A percentile compares a stretch with the other conserved stretches of the same genome.
phyloP scores from a whole-genome alignment of 2,113 vertebrate species.

The Todiramphus chloris region DNA sequence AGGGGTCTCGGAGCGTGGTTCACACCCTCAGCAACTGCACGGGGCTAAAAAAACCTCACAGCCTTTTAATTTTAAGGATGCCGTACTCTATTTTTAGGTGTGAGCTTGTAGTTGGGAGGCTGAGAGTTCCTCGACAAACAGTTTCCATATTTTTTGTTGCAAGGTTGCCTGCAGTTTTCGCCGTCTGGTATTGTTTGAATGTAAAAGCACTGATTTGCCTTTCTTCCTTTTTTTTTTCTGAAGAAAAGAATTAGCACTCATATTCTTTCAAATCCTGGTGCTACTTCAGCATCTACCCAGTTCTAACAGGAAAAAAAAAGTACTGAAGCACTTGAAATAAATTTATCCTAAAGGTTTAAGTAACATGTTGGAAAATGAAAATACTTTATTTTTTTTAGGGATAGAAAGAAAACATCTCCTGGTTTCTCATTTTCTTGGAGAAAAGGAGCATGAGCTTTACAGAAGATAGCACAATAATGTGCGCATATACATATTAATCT shows the following conservation, averaged over 20 bases:
- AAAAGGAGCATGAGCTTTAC: neutral
- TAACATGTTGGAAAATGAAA: neutral
- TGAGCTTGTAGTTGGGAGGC: neutral
- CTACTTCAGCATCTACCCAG: neutral
- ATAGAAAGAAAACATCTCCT: neutral
- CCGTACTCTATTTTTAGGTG: rapidly evolving
- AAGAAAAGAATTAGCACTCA: neutral
- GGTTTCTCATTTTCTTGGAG: neutral
- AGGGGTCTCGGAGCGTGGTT: neutral
- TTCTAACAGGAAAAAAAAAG: neutral
- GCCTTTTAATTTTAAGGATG: rapidly evolving
- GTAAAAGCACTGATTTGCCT: neutral
- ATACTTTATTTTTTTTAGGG: neutral
- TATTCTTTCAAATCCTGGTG: neutral
- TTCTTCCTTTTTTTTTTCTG: too few species aligned
- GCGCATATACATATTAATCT: rapidly evolving
- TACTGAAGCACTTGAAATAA: neutral
- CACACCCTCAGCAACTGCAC: rapidly evolving
- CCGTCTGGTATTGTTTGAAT: neutral
- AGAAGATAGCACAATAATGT: too few species aligned
- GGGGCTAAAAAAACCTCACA: neutral
- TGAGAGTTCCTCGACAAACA: rapidly evolving
- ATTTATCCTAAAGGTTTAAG: rapidly evolving
- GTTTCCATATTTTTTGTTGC: neutral
- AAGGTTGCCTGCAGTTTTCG: neutral